Base-by-base conservation (phyloP, 2,797 vertebrate species). In the Eulemur coronatus region DNA sequence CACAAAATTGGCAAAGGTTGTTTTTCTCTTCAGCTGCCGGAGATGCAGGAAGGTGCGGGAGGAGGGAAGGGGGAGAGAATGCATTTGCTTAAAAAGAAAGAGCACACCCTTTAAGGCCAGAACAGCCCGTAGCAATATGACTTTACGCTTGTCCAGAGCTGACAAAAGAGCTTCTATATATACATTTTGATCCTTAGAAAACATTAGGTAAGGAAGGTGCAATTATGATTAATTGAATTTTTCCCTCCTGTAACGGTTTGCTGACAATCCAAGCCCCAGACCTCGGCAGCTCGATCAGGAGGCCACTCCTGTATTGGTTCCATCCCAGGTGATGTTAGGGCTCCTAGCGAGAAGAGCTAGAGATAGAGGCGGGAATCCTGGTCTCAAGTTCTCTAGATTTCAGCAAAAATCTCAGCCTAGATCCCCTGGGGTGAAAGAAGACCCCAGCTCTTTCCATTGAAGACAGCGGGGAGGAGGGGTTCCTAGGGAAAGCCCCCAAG, bases 71-170 rank as follows among this genome's bases (percentile, higher is more conserved):
- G 50, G 28, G 48, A 73, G 24, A 91, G 13, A 22, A 70, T 30
- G 12, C 30, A 73, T 73, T 91, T 89, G 46, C 69, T 85, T 96
- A 55, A 55, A 70, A 38, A 80, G 84, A 15, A 50, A 33, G 59
- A 73, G 12, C 24, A 43, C 17, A 61, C 28, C 17, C 75, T 95
- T 89, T 84, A 84, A 84, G 81, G 43, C 57, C 72, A 93, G 38
- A 87, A 55, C 2, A 20, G 8, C 8, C 20, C 30, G 10, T 26
- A 80, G 38, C 55, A 79, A 61, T 12, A 69, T 8, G 28, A 59
- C 59, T 72, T 84, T 63, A 59, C 11, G 2, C 15, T 33, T 41
- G 33, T 33, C 72, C 24, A 28, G 82, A 73, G 20, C 38, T 79
- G 55, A 85, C 2, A n/a, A 76, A 89, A 52, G 59, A 84, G 33